A percentile compares a stretch with the other conserved stretches of the same genome.
Evolutionary conservation across 2,113 vertebrate species (phyloP).

Genomic region (Myotis davidii): DNA sequence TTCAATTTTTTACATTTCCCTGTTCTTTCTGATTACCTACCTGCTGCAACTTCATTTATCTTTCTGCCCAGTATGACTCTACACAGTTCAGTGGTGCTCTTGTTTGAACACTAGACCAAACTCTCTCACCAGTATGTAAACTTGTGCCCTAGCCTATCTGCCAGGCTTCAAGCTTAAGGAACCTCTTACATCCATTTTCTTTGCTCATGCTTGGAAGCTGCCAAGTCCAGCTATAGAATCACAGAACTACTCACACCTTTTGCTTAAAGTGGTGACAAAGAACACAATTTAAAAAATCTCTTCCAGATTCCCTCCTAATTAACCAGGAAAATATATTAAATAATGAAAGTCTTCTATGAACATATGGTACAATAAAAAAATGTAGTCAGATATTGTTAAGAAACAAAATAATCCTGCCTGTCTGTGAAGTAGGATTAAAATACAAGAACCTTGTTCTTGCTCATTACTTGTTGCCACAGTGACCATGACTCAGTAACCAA

Average conservation of each 20-base stretch:
- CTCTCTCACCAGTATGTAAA: background rate
- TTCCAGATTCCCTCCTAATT: constrained; percentile 17
- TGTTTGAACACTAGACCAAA: background rate
- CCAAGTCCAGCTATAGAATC: background rate
- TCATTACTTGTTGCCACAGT: background rate
- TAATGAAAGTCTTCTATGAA: background rate
- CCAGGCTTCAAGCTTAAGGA: background rate
- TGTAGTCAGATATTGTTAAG: background rate
- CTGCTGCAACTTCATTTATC: background rate
- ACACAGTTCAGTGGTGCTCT: too few species aligned
- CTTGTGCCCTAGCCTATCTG: background rate
- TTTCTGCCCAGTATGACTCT: background rate
- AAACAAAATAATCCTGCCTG: constrained; percentile 18
- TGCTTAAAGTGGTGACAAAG: background rate
- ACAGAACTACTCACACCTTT: background rate
- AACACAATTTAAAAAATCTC: background rate
- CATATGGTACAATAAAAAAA: constrained; percentile 4
- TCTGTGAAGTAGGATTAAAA: background rate
- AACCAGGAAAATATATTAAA: background rate
- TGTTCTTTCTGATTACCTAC: background rate
- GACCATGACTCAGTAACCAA: background rate
- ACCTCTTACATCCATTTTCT: background rate
- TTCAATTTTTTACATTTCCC: background rate
- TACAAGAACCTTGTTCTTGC: background rate
- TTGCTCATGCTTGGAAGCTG: background rate